A percentile compares a stretch with the other conserved stretches of the same genome.
These are phyloP conservation scores for Cinclus mexicanus DNA, from an alignment of 2,113 vertebrate species.

Conservation along the genomic window DNA sequence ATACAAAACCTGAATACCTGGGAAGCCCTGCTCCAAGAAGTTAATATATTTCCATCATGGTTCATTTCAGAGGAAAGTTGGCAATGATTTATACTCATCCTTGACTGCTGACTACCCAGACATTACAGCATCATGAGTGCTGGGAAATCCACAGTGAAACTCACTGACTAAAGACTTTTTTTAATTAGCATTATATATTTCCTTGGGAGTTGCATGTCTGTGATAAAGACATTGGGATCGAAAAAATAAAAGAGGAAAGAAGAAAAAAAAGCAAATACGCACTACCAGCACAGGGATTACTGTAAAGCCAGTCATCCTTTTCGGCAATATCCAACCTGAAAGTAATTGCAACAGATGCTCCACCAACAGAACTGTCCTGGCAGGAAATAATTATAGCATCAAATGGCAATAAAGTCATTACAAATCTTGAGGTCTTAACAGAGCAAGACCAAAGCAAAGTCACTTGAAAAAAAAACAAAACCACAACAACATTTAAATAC, in stretches of 20 bases:
- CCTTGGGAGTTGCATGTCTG: background rate
- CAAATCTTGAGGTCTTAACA: background rate
- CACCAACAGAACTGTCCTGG: background rate
- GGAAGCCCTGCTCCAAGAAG: background rate
- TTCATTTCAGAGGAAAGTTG: background rate
- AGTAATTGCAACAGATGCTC: background rate
- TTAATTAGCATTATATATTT: background rate
- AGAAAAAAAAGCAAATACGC: background rate
- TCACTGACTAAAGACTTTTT: background rate
- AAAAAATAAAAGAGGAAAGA: no score
- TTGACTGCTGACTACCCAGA: background rate
- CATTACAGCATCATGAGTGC: background rate
- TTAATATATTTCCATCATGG: background rate
- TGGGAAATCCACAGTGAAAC: background rate
- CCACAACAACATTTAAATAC: background rate
- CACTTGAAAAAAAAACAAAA: background rate
- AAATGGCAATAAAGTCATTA: background rate
- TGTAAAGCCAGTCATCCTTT: background rate
- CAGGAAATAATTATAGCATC: background rate
- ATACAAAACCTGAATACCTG: background rate
- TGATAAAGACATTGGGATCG: background rate
- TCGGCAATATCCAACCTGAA: background rate
- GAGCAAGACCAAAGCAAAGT: accelerated
- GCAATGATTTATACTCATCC: background rate
- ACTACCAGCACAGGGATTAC: background rate